Conservation (phyloP, 2,888 invertebrate species). For the Agriotes lineatus region DNA sequence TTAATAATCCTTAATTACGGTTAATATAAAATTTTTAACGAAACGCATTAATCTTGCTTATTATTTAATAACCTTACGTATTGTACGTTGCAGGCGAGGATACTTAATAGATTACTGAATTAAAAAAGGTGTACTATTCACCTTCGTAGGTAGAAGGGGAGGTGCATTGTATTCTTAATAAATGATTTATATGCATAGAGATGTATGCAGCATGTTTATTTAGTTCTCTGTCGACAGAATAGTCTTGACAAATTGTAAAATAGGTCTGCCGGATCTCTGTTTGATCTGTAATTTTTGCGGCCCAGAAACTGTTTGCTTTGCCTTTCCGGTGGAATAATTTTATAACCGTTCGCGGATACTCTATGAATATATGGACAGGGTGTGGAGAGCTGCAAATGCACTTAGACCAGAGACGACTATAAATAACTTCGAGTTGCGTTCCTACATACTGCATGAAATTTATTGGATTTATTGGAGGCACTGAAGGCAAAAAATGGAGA, state of each 20-base stretch:
- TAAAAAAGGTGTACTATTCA: constrained; percentile 41
- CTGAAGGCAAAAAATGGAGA: constrained; percentile 6
- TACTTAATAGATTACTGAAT: constrained; percentile 36
- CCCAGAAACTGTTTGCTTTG: constrained; percentile 35
- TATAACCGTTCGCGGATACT: constrained; percentile 23
- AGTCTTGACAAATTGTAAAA: constrained; percentile 59
- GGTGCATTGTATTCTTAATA: constrained; percentile 52
- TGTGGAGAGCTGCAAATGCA: constrained; percentile 23
- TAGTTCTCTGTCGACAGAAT: constrained; percentile 56
- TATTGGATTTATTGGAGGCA: constrained; percentile 12
- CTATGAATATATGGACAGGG: constrained; percentile 22
- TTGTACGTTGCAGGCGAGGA: constrained; percentile 29
- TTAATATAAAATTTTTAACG: constrained; percentile 23
- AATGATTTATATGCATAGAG: constrained; percentile 62
- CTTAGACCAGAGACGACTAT: constrained; percentile 2
- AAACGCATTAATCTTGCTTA: constrained; percentile 29
- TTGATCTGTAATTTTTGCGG: constrained; percentile 30
- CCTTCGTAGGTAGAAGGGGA: constrained; percentile 37
- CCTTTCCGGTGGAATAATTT: constrained; percentile 26
- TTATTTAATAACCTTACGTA: constrained; percentile 7
- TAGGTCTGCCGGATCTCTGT: constrained; percentile 42
- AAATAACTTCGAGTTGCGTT: background rate
- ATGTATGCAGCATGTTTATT: constrained; percentile 58
- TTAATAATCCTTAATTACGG: constrained; percentile 18
- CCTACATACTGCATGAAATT: constrained; percentile 19